Evolutionary conservation across 2,113 vertebrate species (phyloP).

Genomic region (Apeltes quadracus): DNA sequence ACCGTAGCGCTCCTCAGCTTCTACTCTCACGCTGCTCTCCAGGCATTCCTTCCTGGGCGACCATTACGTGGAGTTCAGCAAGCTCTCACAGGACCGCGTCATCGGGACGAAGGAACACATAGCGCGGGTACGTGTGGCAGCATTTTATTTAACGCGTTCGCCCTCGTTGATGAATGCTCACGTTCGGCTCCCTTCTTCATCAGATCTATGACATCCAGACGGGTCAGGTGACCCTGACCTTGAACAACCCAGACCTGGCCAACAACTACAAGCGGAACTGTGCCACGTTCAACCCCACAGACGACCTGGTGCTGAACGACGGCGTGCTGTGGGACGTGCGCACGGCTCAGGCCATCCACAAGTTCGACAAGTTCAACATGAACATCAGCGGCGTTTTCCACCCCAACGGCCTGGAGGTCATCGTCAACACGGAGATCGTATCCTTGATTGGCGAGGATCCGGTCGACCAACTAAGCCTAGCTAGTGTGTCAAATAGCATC

Average conservation of each 20-base stretch:
- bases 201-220: slow-evolving; percentile 99
- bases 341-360: slow-evolving; percentile 96
- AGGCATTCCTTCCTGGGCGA: slow-evolving; percentile 98
- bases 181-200: slow-evolving; percentile 62
- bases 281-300: slow-evolving; percentile 98
- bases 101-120: slow-evolving; percentile 98
- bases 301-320: slow-evolving; percentile 98
- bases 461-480: neutral
- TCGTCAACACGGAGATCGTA: slow-evolving; percentile 99
- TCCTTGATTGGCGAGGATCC: slow-evolving; percentile 76
- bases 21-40: slow-evolving; percentile 22
- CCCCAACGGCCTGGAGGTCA: slow-evolving; percentile 95
- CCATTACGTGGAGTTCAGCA: slow-evolving; percentile 99
- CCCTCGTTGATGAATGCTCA: slow-evolving; percentile 33
- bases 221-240: slow-evolving; percentile 94
- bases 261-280: slow-evolving; percentile 99
- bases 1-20: slow-evolving; percentile 25
- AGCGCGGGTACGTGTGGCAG: slow-evolving; percentile 91
- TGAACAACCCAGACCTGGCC: slow-evolving; percentile 98
- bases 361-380: slow-evolving; percentile 99
- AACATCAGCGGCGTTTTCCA: slow-evolving; percentile 99
- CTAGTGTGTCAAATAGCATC: too few relatives aligned
- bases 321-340: slow-evolving; percentile 98
- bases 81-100: slow-evolving; percentile 97
- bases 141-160: neutral